phyloP scores from a whole-genome alignment of 2,113 vertebrate species.

The Romanogobio albipinnatus region DNA sequence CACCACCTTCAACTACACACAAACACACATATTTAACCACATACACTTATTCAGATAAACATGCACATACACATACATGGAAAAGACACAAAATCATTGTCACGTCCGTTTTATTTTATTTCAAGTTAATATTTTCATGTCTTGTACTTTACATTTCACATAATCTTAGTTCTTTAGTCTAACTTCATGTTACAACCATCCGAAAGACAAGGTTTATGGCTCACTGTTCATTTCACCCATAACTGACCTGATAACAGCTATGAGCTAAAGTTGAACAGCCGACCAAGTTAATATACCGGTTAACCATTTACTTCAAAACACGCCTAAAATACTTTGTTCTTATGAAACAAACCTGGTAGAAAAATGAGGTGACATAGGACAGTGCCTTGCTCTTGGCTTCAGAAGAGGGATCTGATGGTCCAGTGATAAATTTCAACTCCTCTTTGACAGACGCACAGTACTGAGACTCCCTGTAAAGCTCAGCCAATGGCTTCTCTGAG shows the following conservation, averaged over 20 bases:
- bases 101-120: too few relatives aligned
- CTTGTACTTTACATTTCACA: too few relatives aligned
- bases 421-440: conserved; percentile 64
- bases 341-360: conserved; percentile 71
- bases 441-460: conserved; percentile 61
- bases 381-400: conserved; percentile 18
- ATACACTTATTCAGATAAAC: neutral
- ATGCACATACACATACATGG: conserved; percentile 38
- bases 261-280: neutral
- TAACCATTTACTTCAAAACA: conserved; percentile 39
- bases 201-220: conserved; percentile 7
- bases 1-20: conserved; percentile 73
- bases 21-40: conserved; percentile 28
- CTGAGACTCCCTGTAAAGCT: conserved; percentile 65
- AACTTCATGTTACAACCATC: neutral
- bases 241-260: conserved; percentile 13
- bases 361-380: conserved; percentile 73
- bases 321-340: neutral
- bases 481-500: conserved; percentile 61
- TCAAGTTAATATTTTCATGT: too few relatives aligned
- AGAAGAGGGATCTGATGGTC: neutral
- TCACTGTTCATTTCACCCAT: conserved; percentile 24
- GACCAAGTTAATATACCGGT: neutral
- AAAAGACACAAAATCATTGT: too few relatives aligned
- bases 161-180: too few relatives aligned